Percentiles rank a stretch among this genome's conserved stretches.
Evolutionary conservation across 2,888 invertebrate genomes (phyloP).

Genomic region (Micoletzkya japonica): DNA sequence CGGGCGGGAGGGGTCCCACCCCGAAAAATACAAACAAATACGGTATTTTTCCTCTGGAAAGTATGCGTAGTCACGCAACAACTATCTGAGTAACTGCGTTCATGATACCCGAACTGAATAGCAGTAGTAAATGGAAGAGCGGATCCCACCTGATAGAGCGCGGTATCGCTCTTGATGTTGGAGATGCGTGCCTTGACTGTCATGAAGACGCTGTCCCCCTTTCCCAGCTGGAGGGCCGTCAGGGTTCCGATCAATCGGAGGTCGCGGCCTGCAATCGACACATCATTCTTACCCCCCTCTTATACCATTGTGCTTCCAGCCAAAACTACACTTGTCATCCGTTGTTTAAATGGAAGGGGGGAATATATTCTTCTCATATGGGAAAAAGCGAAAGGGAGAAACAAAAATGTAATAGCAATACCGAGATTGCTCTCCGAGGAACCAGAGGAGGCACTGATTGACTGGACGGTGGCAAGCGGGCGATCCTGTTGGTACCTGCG

Average conservation of each 20-base stretch:
- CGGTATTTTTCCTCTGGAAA: no score
- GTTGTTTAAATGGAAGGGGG: not conserved
- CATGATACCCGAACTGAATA: not conserved
- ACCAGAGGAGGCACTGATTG: no score
- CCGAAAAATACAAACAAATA: no score
- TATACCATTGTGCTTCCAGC: not conserved
- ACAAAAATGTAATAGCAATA: no score
- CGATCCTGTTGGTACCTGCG: no score
- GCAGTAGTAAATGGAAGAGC: not conserved
- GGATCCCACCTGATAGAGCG: constrained; percentile 75
- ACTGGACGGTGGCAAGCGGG: no score
- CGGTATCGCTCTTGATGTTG: constrained; percentile 80
- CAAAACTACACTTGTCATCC: not conserved
- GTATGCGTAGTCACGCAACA: not conserved
- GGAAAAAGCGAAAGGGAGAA: no score
- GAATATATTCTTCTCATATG: no score
- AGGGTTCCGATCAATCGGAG: constrained; percentile 41
- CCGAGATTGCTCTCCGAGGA: no score
- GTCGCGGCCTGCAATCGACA: constrained; percentile 35
- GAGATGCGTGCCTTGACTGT: constrained; percentile 79
- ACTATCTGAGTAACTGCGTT: not conserved
- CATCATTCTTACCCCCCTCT: not conserved
- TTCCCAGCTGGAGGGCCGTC: constrained; percentile 40
- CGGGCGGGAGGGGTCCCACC: no score
- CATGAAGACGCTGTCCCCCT: constrained; percentile 70